Evolutionary conservation across 1,140 invertebrate species (phyloP).

Genomic region (Mya arenaria): DNA sequence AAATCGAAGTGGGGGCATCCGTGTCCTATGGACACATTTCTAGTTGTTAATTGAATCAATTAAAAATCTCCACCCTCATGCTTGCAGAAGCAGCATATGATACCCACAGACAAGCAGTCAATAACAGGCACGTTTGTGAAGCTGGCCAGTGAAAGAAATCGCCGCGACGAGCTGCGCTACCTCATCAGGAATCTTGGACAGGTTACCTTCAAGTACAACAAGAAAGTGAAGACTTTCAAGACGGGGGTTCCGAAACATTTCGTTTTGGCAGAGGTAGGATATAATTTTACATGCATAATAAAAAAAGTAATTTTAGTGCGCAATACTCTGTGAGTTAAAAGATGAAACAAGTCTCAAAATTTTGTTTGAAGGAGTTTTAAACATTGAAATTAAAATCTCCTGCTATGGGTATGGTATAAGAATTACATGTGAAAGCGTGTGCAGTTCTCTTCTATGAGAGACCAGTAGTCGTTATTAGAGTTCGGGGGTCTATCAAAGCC

Average conservation of each 20-base stretch:
- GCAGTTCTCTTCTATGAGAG: no score
- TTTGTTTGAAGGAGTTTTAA: no score
- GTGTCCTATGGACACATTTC: not conserved
- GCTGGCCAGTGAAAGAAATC: not conserved
- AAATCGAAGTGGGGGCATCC: no score
- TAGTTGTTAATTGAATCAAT: not conserved
- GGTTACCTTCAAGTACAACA: conserved; percentile 31
- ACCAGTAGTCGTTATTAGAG: no score
- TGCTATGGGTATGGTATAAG: no score
- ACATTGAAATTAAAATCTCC: no score
- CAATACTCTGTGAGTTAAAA: no score
- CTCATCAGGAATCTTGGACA: not conserved
- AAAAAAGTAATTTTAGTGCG: no score
- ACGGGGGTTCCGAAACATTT: conserved; percentile 16
- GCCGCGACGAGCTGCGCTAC: not conserved
- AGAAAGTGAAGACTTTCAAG: not conserved
- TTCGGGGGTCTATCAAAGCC: no score
- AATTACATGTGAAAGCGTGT: no score
- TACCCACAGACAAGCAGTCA: not conserved
- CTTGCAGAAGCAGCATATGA: not conserved
- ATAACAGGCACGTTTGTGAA: not conserved
- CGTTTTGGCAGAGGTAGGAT: conserved; percentile 25
- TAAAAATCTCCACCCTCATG: not conserved
- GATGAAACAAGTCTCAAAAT: no score
- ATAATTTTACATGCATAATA: no score